These are phyloP conservation scores for Chouioia cunea DNA, from an alignment of 2,888 invertebrate genomes.

Conservation along the genomic window DNA sequence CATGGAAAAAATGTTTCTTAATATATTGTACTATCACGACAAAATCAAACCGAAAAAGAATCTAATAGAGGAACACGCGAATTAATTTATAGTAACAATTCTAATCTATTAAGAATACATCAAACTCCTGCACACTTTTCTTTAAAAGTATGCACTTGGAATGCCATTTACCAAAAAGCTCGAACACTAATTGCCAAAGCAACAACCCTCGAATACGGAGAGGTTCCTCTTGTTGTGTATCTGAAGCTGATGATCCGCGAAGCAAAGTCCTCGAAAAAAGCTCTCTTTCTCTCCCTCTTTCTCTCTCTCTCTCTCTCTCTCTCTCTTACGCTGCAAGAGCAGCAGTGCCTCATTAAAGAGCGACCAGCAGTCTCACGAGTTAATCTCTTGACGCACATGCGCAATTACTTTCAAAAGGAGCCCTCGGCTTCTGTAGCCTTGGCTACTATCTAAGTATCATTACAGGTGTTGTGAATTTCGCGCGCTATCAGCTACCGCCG, in stretches of 20 bases:
- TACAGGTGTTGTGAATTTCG: background rate
- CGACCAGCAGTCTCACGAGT: conserved; percentile 34
- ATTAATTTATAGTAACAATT: no score
- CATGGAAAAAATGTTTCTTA: no score
- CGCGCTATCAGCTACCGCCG: conserved; percentile 8
- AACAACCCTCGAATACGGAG: conserved; percentile 36
- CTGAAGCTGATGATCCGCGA: no score
- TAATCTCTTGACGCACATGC: conserved; percentile 42
- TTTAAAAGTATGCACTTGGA: no score
- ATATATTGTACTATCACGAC: no score
- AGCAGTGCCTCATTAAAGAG: conserved; percentile 38
- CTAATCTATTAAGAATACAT: no score
- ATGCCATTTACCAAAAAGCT: no score
- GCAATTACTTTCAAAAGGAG: conserved; percentile 49
- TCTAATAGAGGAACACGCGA: no score
- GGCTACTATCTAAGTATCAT: conserved; percentile 42
- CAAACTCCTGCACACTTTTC: no score
- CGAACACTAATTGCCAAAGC: background rate
- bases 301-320: conserved; percentile 36
- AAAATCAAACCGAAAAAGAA: no score
- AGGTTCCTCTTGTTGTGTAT: no score
- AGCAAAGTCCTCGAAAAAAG: no score
- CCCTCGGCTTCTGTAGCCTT: conserved; percentile 22
- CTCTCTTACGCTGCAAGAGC: conserved; percentile 34
- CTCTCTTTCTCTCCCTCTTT: conserved; percentile 31